Evolutionary conservation across 2,797 vertebrate genomes (phyloP).

Genomic region (Enteromius fasciolatus): DNA sequence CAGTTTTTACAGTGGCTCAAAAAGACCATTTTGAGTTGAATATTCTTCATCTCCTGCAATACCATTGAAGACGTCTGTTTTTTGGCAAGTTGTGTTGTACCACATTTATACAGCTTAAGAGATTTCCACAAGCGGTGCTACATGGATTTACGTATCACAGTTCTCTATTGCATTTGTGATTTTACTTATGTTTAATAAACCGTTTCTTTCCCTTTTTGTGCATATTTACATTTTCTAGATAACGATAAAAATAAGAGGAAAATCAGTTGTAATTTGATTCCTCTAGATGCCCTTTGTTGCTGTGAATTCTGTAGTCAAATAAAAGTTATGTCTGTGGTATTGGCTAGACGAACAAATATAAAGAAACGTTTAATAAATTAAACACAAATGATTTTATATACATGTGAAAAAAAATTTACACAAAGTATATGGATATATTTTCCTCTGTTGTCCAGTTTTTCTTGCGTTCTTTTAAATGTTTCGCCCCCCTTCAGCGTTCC

Average conservation of each 20-base stretch:
- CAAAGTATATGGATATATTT: slow-evolving; percentile 73
- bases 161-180: neutral
- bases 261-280: slow-evolving; percentile 1
- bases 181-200: neutral
- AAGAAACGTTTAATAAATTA: slow-evolving; percentile 64
- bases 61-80: neutral
- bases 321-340: slow-evolving; percentile 62
- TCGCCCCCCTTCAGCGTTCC: neutral
- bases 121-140: slow-evolving; percentile 41
- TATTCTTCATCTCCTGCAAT: slow-evolving; percentile 24
- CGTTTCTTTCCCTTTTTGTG: neutral
- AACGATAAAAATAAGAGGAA: neutral
- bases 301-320: slow-evolving; percentile 37
- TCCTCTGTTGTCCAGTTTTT: slow-evolving; percentile 64
- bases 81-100: neutral
- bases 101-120: slow-evolving; percentile 24
- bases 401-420: slow-evolving; percentile 54
- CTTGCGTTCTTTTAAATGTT: neutral
- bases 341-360: slow-evolving; percentile 56
- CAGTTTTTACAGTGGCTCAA: neutral
- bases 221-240: slow-evolving; percentile 23
- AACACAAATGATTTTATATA: slow-evolving; percentile 71
- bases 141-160: slow-evolving; percentile 46
- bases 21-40: neutral
- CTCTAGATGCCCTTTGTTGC: slow-evolving; percentile 26